Conservation (phyloP, 1,140 invertebrate species). For the Hetaerina americana region DNA sequence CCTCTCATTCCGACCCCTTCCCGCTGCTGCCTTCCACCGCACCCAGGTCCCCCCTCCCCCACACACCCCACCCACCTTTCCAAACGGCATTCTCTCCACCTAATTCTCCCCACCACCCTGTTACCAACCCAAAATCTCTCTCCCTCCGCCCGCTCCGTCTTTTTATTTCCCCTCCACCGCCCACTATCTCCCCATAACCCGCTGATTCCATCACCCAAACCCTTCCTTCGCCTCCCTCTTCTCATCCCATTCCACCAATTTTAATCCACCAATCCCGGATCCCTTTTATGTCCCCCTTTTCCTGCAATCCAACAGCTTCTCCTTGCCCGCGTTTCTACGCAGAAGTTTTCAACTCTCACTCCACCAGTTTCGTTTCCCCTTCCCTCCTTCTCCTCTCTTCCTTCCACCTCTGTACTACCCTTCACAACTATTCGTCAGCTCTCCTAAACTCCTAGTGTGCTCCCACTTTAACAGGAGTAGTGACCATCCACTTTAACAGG, state of each 20-base stretch:
- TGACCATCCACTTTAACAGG: no score
- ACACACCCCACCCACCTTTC: not conserved
- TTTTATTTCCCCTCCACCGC: not conserved
- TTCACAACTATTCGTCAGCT: no score
- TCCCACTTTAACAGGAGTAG: no score
- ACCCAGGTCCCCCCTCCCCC: not conserved
- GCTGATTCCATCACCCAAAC: no score
- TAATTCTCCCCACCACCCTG: not conserved
- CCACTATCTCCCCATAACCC: no score
- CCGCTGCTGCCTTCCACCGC: not conserved
- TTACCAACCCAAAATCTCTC: not conserved
- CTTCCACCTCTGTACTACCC: not conserved
- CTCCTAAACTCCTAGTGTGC: no score
- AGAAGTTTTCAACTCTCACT: not conserved
- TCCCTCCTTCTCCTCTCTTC: not conserved
- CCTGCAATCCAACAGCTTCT: not conserved
- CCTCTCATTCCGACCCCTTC: no score
- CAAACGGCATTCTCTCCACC: not conserved
- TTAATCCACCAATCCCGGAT: not conserved
- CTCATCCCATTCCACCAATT: not conserved
- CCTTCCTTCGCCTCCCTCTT: not conserved
- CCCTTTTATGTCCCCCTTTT: not conserved
- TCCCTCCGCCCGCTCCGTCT: not conserved
- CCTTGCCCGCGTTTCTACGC: not conserved
- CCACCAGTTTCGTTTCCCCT: not conserved